Conservation (phyloP, 2,797 vertebrate species). For the Myotis myotis region DNA sequence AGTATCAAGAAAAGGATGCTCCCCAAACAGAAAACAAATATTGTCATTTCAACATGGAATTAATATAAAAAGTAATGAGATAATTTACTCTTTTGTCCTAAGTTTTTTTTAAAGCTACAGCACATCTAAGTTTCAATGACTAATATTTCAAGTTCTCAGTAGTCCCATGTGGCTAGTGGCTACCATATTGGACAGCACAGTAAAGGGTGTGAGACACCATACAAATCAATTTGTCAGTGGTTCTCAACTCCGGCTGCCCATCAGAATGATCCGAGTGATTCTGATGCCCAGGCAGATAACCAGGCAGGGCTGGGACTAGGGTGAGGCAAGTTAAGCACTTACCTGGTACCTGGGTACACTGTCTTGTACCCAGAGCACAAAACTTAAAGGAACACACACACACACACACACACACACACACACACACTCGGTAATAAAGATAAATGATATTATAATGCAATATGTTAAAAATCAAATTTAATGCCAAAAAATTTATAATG, state of each 20-base stretch:
- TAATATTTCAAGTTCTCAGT: neutral
- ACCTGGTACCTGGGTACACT: neutral
- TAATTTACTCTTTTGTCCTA: neutral
- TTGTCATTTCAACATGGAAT: slow-evolving; percentile 12
- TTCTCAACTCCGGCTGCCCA: neutral
- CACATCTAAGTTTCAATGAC: neutral
- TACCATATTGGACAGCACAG: neutral
- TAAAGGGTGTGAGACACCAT: neutral
- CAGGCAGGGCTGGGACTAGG: neutral
- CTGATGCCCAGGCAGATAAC: neutral
- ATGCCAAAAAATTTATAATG: neutral
- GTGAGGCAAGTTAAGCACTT: neutral
- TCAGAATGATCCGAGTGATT: neutral
- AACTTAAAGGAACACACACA: neutral
- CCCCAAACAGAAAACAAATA: neutral
- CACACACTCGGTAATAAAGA: neutral
- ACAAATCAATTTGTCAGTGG: neutral
- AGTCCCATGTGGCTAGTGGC: neutral
- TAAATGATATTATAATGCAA: neutral
- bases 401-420: neutral
- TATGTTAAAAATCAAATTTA: slow-evolving; percentile 9
- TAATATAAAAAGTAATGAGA: neutral
- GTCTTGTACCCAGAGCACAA: neutral
- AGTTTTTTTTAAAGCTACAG: neutral
- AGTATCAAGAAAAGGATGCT: neutral